phyloP scores from a whole-genome alignment of 2,113 vertebrate genomes.

The Polypterus senegalus region DNA sequence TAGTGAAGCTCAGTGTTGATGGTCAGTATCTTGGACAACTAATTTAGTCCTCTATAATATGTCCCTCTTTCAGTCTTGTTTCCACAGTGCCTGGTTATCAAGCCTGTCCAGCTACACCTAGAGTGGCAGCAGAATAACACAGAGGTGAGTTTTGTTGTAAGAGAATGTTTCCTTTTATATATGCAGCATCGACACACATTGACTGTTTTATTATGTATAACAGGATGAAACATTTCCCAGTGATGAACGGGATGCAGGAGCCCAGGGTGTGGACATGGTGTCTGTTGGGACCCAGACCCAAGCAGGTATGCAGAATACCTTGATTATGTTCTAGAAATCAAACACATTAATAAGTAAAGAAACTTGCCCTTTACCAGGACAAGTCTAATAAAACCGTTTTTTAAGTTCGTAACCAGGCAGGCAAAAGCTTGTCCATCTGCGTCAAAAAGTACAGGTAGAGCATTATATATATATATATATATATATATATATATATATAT shows the following conservation, averaged over 20 bases:
- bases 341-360: no score
- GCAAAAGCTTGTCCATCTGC: no score
- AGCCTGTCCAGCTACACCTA: constrained; percentile 38
- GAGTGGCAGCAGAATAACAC: constrained; percentile 28
- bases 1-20: constrained; percentile 17
- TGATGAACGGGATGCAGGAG: constrained; percentile 5
- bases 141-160: constrained; percentile 3
- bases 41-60: not conserved
- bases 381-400: no score
- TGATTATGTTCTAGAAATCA: no score
- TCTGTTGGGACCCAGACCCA: constrained; percentile 53
- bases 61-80: constrained; percentile 43
- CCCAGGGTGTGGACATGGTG: constrained; percentile 27
- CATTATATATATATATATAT: no score
- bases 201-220: not conserved
- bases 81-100: constrained; percentile 33
- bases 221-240: constrained; percentile 8
- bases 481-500: no score
- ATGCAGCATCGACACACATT: not conserved
- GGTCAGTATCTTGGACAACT: not conserved
- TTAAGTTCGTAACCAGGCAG: no score
- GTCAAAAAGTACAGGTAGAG: no score
- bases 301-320: constrained; percentile 21
- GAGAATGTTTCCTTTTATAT: not conserved
- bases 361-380: no score